phyloP scores from a whole-genome alignment of 2,888 invertebrate genomes.

The Trissolcus brochymenae region DNA sequence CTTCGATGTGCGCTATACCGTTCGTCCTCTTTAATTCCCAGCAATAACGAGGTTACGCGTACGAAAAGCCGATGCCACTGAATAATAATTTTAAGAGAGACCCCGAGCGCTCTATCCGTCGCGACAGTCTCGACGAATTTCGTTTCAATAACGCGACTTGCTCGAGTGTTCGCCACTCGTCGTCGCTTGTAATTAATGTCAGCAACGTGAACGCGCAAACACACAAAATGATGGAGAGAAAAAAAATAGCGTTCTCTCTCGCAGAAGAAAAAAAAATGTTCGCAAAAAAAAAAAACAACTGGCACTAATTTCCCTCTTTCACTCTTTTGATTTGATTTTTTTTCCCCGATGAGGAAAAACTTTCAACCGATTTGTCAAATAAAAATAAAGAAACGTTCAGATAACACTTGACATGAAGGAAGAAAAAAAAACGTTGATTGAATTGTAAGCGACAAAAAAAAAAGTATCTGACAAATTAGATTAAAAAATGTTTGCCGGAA shows the following conservation, averaged over 20 bases:
- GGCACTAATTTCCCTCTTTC: too few species aligned
- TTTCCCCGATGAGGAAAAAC: too few species aligned
- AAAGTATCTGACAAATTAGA: neutral
- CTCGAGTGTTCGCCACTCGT: conserved; percentile 5
- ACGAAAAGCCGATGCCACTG: conserved; percentile 46
- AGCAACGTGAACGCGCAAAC: conserved; percentile 4
- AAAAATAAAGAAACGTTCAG: too few species aligned
- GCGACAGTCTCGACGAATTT: conserved; percentile 27
- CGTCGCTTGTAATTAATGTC: conserved; percentile 26
- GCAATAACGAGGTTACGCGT: conserved; percentile 53
- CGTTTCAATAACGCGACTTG: conserved; percentile 27
- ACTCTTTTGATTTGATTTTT: too few species aligned
- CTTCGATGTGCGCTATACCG: conserved; percentile 40
- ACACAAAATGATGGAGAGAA: neutral
- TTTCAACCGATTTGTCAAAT: too few species aligned
- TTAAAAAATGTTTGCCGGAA: neutral
- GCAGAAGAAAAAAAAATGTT: neutral
- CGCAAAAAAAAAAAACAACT: neutral
- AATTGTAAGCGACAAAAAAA: neutral
- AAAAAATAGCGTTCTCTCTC: neutral
- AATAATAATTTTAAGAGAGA: conserved; percentile 43
- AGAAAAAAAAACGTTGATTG: too few species aligned
- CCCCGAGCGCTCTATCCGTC: conserved; percentile 2
- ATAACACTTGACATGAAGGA: too few species aligned
- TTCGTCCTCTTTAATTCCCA: conserved; percentile 49